Evolutionary conservation across 2,113 vertebrate genomes (phyloP), one percentile per base, ranked within the genome.

Genomic region (Tursiops truncatus): DNA sequence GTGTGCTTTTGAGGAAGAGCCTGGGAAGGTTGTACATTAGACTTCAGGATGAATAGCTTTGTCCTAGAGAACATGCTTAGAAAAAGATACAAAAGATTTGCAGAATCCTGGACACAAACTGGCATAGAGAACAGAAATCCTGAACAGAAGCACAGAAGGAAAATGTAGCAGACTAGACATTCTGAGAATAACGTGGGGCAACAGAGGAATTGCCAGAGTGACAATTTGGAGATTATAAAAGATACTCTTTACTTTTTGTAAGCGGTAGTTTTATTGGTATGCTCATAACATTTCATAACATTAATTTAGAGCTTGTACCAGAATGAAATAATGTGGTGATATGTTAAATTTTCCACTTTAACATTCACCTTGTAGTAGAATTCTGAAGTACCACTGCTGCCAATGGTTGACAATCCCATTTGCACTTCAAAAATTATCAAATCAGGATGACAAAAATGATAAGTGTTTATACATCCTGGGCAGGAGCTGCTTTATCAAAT

Each of bases 201-300:
- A 98, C 97, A 98, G 85, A 98, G 89, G 97, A 97, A 98, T 92
- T 98, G 90, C 97, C 90, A 94, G 97, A 97, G 98, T 97, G 97
- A 98, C 98, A 98, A 97, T 77, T 92, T 98, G 92, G 98, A 98
- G 97, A 98, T 96, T 97, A 96, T 96, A 97, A 93, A 97, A 21
- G 18, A 98, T 91, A 98, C 81, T 97, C 96, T 96, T 98, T 98
- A 98, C 98, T 98, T 98, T 98, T 97, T 98, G 25, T 97, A 98
- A 98, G 97, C 85, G 60, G 90, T 97, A 97, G 93, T 96, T 98
- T 98, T 98, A 96, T 94, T 98, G 97, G 88, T 94, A 71, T 0
- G 7, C 92, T 98, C 98, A 98, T 97, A 98, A 98, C 95, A 98
- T 98, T 98, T 98, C 98, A 98, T 95, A 98, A 98, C 90, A 98